Evolutionary conservation across 2,888 invertebrate genomes (phyloP).

Genomic region (Idaea aversata): DNA sequence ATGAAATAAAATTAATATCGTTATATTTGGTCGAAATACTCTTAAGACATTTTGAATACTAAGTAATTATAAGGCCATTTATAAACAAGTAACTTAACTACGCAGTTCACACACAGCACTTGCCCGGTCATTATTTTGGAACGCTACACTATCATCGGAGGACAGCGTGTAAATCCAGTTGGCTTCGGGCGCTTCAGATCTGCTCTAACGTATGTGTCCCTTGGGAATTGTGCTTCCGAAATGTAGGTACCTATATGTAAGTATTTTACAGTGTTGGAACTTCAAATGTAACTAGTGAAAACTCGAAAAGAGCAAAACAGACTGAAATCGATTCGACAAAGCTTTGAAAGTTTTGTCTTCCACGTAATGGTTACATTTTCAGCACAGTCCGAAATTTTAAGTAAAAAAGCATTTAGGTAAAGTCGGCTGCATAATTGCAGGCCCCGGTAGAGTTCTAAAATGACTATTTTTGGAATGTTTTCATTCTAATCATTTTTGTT

Average conservation of each 20-base stretch:
- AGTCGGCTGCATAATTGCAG: too few relatives aligned
- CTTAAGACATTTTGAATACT: too few relatives aligned
- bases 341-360: too few relatives aligned
- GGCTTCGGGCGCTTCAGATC: not conserved
- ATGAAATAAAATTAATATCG: too few relatives aligned
- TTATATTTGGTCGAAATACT: too few relatives aligned
- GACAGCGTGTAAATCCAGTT: not conserved
- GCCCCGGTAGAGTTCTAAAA: too few relatives aligned
- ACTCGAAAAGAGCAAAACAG: not conserved
- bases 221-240: not conserved
- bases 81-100: not conserved
- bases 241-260: not conserved
- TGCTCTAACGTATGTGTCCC: not conserved
- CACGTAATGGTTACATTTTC: too few relatives aligned
- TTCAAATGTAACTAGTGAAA: not conserved
- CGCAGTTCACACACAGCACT: not conserved
- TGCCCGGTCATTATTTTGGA: not conserved
- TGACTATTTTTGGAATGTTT: too few relatives aligned
- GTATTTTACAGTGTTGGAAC: not conserved
- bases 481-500: too few relatives aligned
- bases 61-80: conserved; percentile 1
- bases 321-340: too few relatives aligned
- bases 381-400: too few relatives aligned
- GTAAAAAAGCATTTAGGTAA: too few relatives aligned
- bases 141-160: not conserved